Base-by-base conservation (phyloP, 1,140 invertebrate genomes). In the Leptinotarsa texana region DNA sequence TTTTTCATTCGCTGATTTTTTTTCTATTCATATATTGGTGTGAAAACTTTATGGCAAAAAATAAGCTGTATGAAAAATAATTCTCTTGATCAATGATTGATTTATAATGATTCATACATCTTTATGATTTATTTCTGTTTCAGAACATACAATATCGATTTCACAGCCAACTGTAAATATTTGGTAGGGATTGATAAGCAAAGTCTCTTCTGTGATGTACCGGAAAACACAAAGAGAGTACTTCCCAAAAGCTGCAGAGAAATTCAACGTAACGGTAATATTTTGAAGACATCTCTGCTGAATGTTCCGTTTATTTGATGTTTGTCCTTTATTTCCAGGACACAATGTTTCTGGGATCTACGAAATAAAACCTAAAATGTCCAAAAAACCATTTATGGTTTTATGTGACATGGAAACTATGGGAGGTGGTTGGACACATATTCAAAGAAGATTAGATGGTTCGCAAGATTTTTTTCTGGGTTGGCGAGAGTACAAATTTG, bases 361-460 rank as follows among this genome's bases (percentile, higher is more conserved):
- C 71, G 74, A 79, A 51, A 81, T 86, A 1, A 76, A 81, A 22
- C 80, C 81, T 11, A 68, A 79, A 27, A 22, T 80, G 68, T 78
- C 69, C 33, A 27, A 65, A 15, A 42, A 66, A 18, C 84, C 90
- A 0, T 91, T 92, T 80, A 89, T 90, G 76, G 90, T 89, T 18
- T 85, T 87, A 18, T 92, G 91, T 80, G 89, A 92, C 49, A 86
- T 90, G 80, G 86, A 85, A n/a, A 87, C 87, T 13, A 73, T 78
- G 51, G 73, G 82, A 11, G 90, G 91, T 0, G 90, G 89, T 13
- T 92, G 91, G 91, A 90, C 89, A 48, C 87, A 85, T 69, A 84
- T 92, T 70, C 88, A 91, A 82, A 90, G 89, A 72, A 86, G 91
- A 57, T 88, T 86, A 69, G 88, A 90, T 73, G 91, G 91, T 0